Evolutionary conservation across 2,113 vertebrate species (phyloP).

Genomic region (Triplophysa tibetana): DNA sequence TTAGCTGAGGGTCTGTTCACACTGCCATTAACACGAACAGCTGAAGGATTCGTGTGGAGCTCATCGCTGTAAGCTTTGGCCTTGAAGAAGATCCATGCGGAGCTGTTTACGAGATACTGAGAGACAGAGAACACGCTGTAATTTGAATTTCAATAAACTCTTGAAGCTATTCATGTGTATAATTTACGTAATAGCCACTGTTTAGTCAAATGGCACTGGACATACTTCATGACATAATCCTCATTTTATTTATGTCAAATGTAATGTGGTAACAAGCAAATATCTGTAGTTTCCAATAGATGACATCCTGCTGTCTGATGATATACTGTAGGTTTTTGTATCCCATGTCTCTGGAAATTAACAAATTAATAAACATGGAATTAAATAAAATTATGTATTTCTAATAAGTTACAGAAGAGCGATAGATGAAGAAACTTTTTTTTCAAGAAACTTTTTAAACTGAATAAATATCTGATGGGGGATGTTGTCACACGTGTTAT

Average conservation of each 20-base stretch:
- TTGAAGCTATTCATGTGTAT: slow-evolving; percentile 42
- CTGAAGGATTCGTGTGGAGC: slow-evolving; percentile 49
- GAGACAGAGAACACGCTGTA: slow-evolving; percentile 47
- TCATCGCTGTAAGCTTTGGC: slow-evolving; percentile 51
- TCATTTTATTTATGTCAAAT: slow-evolving; percentile 26
- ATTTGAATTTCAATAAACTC: slow-evolving; percentile 52
- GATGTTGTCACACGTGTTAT: too few species aligned
- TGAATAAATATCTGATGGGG: too few species aligned
- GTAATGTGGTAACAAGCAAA: slow-evolving; percentile 21
- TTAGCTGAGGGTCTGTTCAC: slow-evolving; percentile 41
- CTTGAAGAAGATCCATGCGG: slow-evolving; percentile 47
- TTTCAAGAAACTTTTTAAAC: too few species aligned
- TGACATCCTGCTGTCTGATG: background rate
- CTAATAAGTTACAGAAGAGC: too few species aligned
- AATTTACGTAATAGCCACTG: slow-evolving; percentile 32
- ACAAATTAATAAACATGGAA: too few species aligned
- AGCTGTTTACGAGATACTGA: slow-evolving; percentile 55
- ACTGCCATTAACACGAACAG: background rate
- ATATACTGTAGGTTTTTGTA: background rate
- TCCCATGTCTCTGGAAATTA: too few species aligned
- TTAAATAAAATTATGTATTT: too few species aligned
- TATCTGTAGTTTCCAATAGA: slow-evolving; percentile 30
- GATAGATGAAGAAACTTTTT: too few species aligned
- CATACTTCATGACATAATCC: slow-evolving; percentile 39
- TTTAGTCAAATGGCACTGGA: slow-evolving; percentile 37